Evolutionary conservation across 1,140 invertebrate genomes (phyloP).

Genomic region (silkworm (Bombyx mori)): ASM3026992v2 NC_085122.1:1249001-1249500

Average conservation of each 20-base stretch:
- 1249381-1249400: slow-evolving; percentile 50
- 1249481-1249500: slow-evolving; percentile 25
- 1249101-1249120: too few relatives aligned
- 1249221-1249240: not conserved
- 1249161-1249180: slow-evolving; percentile 20
- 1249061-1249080: too few relatives aligned
- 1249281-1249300: too few relatives aligned
- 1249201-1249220: not conserved
- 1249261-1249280: not conserved
- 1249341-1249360: too few relatives aligned
- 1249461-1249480: slow-evolving; percentile 59
- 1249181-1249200: slow-evolving; percentile 3
- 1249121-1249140: slow-evolving; percentile 62
- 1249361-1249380: slow-evolving; percentile 5
- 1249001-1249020: too few relatives aligned
- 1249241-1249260: not conserved
- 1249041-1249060: too few relatives aligned
- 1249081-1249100: too few relatives aligned
- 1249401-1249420: slow-evolving; percentile 55
- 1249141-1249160: slow-evolving; percentile 44
- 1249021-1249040: too few relatives aligned
- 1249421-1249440: slow-evolving; percentile 70
- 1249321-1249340: too few relatives aligned
- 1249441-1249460: slow-evolving; percentile 71
- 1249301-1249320: too few relatives aligned